Evolutionary conservation across 1,140 invertebrate species (phyloP).

Genomic region (Penaeus japonicus): DNA sequence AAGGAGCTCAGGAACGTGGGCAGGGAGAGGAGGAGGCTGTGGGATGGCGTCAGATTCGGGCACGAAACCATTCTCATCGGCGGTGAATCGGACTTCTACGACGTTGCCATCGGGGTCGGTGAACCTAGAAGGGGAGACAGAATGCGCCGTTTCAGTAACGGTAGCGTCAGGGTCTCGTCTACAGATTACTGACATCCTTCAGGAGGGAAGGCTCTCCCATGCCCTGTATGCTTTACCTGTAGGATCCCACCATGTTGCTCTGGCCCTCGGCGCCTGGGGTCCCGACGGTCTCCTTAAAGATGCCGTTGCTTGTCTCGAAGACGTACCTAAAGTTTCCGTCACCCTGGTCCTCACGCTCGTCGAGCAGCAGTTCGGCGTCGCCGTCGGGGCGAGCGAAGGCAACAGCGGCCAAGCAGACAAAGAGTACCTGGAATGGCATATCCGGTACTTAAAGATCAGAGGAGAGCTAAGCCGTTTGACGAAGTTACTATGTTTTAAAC

Average conservation of each 20-base stretch:
- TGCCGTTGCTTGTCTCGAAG: constrained; percentile 34
- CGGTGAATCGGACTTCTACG: constrained; percentile 19
- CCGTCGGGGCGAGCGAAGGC: too few species aligned
- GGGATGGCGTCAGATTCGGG: constrained; percentile 19
- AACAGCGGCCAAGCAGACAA: too few species aligned
- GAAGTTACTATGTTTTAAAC: too few species aligned
- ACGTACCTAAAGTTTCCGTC: constrained; percentile 25
- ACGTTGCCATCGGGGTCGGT: not conserved
- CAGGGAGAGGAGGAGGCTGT: constrained; percentile 19
- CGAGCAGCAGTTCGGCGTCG: not conserved
- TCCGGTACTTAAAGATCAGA: too few species aligned
- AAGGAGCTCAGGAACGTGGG: constrained; percentile 23
- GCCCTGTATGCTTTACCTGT: constrained; percentile 20
- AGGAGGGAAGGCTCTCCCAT: not conserved
- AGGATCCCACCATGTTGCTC: constrained; percentile 27
- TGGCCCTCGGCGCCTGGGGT: constrained; percentile 13
- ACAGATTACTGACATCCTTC: too few species aligned
- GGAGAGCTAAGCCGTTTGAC: too few species aligned
- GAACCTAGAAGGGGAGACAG: not conserved
- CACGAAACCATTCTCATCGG: constrained; percentile 28
- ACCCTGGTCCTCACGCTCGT: constrained; percentile 25
- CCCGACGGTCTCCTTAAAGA: not conserved
- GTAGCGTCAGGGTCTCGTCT: too few species aligned
- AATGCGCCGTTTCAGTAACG: too few species aligned
- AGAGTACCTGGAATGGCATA: too few species aligned